A percentile compares a stretch with the other conserved stretches of the same genome.
phyloP scores from a whole-genome alignment of 2,797 vertebrate genomes.

The Gymnoscopelus microlampas region DNA sequence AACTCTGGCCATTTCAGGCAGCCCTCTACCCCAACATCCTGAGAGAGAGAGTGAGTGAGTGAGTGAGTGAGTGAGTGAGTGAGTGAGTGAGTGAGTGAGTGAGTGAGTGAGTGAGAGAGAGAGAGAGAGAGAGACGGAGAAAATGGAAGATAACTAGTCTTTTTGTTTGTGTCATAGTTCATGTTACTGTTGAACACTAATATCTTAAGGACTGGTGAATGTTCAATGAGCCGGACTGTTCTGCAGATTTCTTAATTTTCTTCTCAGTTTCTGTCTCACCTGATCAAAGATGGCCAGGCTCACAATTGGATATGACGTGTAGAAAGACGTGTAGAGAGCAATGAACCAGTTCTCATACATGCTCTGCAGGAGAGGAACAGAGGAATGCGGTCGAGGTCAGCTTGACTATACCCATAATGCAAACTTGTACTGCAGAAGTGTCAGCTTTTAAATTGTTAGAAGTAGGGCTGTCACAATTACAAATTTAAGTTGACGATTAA shows the following conservation, averaged over 20 bases:
- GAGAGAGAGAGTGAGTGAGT: conserved; percentile 12
- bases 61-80: not conserved
- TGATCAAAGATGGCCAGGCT: conserved; percentile 89
- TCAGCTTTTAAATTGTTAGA: too few relatives aligned
- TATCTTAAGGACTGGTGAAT: not conserved
- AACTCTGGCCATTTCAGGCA: conserved; percentile 85
- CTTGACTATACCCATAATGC: too few relatives aligned
- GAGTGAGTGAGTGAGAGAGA: too few relatives aligned
- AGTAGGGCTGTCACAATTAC: too few relatives aligned
- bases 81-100: too few relatives aligned
- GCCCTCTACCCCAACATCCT: conserved; percentile 86
- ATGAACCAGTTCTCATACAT: conserved; percentile 94
- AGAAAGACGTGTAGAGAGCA: conserved; percentile 86
- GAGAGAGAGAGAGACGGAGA: too few relatives aligned
- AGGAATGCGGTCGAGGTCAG: not conserved
- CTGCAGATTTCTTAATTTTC: not conserved
- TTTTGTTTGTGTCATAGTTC: not conserved
- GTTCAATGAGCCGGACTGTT: not conserved
- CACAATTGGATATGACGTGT: conserved; percentile 83
- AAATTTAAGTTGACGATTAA: too few relatives aligned
- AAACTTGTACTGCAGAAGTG: too few relatives aligned
- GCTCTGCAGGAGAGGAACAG: conserved; percentile 76
- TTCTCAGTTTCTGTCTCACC: conserved; percentile 74
- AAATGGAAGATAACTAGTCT: too few relatives aligned
- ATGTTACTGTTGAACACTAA: not conserved